Conservation (phyloP, 1,140 invertebrate genomes). For the Drosophila nigrodunni region DNA sequence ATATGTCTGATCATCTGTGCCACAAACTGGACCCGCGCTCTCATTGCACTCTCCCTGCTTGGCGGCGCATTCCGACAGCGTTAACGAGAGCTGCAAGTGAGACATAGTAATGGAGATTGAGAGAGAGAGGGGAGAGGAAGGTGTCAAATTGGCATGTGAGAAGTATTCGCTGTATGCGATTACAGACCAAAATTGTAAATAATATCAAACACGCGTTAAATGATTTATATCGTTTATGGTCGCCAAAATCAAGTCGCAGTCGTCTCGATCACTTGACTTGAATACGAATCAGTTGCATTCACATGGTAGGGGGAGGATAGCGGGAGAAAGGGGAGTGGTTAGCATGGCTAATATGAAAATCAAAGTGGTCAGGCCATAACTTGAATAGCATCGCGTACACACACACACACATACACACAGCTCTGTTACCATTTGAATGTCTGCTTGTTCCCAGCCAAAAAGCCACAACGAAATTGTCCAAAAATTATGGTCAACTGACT, state of each 20-base stretch:
- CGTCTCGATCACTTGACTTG: conserved; percentile 59
- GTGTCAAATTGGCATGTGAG: conserved; percentile 47
- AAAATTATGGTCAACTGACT: conserved; percentile 57
- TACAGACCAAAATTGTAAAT: conserved; percentile 46
- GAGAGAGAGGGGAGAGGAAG: conserved; percentile 29
- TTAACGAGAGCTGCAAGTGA: conserved; percentile 40
- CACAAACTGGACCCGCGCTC: conserved; percentile 88
- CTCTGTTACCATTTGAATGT: conserved; percentile 50
- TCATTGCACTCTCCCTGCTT: conserved; percentile 82
- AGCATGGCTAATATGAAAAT: conserved; percentile 68
- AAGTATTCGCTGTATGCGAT: conserved; percentile 33
- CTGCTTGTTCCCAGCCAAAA: conserved; percentile 38
- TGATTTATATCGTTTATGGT: conserved; percentile 79
- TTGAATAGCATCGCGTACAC: conserved; percentile 42
- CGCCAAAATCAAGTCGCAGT: conserved; percentile 67
- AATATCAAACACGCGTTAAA: conserved; percentile 78
- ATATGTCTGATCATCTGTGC: conserved; percentile 92
- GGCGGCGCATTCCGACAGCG: conserved; percentile 81
- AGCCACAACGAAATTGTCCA: conserved; percentile 40
- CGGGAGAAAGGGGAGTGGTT: not conserved
- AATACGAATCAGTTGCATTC: conserved; percentile 57
- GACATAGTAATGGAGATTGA: conserved; percentile 21
- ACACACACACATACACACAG: not conserved
- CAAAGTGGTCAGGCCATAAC: conserved; percentile 72
- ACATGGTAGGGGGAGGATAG: not conserved